Conservation (phyloP, 2,113 vertebrate genomes). For the Oreocharis arfaki region DNA sequence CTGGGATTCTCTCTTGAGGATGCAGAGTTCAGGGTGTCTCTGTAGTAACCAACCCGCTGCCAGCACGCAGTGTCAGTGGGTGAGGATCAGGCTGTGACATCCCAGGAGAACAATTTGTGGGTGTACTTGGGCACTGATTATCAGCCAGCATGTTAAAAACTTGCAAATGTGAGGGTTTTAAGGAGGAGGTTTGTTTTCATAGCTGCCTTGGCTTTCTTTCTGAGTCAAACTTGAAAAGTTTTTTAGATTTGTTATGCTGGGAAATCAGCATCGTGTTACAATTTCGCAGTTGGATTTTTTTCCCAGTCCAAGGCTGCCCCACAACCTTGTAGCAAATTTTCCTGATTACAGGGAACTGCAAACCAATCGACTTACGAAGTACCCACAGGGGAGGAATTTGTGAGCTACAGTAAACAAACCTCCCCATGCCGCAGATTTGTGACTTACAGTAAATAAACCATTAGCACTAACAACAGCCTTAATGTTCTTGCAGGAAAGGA, state of each 20-base stretch:
- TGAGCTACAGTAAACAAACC: slow-evolving; percentile 11
- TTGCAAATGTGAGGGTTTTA: background rate
- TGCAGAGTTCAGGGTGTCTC: background rate
- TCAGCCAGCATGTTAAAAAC: background rate
- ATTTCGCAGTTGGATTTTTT: background rate
- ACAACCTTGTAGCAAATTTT: background rate
- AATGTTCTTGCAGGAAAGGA: slow-evolving; percentile 19
- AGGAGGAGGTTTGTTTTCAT: background rate
- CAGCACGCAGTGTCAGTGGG: background rate
- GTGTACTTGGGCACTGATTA: background rate
- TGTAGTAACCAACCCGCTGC: background rate
- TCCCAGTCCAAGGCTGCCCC: background rate
- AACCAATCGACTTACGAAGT: background rate
- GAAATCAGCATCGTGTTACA: background rate
- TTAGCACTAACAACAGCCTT: background rate
- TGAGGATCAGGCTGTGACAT: background rate
- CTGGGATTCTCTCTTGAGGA: background rate
- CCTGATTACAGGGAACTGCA: background rate
- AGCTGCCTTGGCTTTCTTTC: background rate
- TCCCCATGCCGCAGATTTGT: background rate
- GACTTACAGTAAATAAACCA: slow-evolving; percentile 25
- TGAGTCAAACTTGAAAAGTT: background rate
- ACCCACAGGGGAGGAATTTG: background rate
- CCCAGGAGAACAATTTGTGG: background rate
- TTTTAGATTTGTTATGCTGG: background rate